Evolutionary conservation across 1,140 invertebrate species (phyloP), one percentile per base, ranked within the genome.

Genomic region (Drosophila pachea): DNA sequence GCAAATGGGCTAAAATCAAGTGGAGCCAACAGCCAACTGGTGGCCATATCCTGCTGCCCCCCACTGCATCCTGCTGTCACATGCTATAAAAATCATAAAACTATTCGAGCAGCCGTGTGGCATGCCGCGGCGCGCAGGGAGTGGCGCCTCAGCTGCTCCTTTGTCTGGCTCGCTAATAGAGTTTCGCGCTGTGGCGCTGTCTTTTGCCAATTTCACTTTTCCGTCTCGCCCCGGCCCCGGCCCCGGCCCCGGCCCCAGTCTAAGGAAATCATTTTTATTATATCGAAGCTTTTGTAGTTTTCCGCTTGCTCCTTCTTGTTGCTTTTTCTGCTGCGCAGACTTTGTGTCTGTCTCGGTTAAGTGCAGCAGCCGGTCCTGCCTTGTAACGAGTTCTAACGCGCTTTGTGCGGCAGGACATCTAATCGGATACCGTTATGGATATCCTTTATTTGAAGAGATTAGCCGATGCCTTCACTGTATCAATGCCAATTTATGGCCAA

Each of bases 251-350:
- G 22, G 63, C 36, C 29, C 35, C 29, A 45, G 48, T 79, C 67
- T 54, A 22, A 86, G 81, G 81, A 86, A 86, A 86, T 86, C 81
- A 86, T 86, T 86, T 86, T 78, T 86, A 84, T 86, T 86, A 78
- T 86, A 86, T 86, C 76, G 81, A 74, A 86, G 83, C 82, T 86
- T 81, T 86, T 77, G 77, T 74, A 68, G 81, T 69, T 86, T 56
- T 81, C 81, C 81, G 66, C 67, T 71, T 49, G 43, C 70, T 73
- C 68, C 74, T 64, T 64, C 74, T 64, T 64, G 49, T 35, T 62
- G 64, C 40, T 43, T 7, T n/a, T 11, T 16, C 32, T 60, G 58
- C 53, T 16, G 9, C 29, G 22, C 78, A 77, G 78, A 77, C 74
- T 58, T 54, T 60, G 50, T 74, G 74, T 77, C 78, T 74, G 35